Percentiles rank a stretch among this genome's conserved stretches.
Conservation (phyloP, 2,888 invertebrate species). For the Busseola fusca region DNA sequence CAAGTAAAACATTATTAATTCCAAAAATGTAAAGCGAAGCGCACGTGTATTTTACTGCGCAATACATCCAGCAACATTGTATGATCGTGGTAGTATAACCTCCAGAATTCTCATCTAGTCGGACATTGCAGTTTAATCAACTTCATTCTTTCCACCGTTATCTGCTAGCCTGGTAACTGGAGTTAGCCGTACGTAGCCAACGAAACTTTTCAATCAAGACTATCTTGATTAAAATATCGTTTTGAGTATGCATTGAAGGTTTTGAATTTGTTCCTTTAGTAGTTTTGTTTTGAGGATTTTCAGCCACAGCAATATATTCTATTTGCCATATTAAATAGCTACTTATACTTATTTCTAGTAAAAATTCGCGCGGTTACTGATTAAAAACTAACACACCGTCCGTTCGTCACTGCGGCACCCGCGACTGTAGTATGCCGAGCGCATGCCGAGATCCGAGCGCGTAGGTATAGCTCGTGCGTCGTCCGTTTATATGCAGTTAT, state of each 20-base stretch:
- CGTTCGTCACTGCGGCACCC: too few species aligned
- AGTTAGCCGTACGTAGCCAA: conserved; percentile 59
- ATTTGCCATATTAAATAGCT: too few species aligned
- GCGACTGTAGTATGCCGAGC: too few species aligned
- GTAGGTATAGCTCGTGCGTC: too few species aligned
- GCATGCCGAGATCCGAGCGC: too few species aligned
- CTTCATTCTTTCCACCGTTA: conserved; percentile 71
- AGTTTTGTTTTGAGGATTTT: neutral
- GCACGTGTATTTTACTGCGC: conserved; percentile 53
- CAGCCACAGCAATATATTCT: too few species aligned
- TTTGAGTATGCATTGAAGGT: conserved; percentile 64
- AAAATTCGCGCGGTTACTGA: too few species aligned
- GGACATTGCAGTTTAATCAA: conserved; percentile 72
- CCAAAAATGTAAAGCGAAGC: conserved; percentile 45
- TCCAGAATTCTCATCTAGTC: conserved; percentile 68
- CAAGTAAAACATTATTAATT: conserved; percentile 45
- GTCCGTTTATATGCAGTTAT: too few species aligned
- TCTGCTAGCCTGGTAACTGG: conserved; percentile 65
- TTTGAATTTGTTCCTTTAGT: conserved; percentile 35
- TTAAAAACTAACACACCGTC: too few species aligned
- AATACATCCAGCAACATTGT: conserved; percentile 57
- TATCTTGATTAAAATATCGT: conserved; percentile 56
- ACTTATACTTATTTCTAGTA: too few species aligned
- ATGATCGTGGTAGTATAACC: conserved; percentile 55
- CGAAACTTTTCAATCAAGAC: conserved; percentile 68